These are phyloP conservation scores for Drosophila arawakana DNA, from an alignment of 1,140 invertebrate genomes.

Conservation along the genomic window DNA sequence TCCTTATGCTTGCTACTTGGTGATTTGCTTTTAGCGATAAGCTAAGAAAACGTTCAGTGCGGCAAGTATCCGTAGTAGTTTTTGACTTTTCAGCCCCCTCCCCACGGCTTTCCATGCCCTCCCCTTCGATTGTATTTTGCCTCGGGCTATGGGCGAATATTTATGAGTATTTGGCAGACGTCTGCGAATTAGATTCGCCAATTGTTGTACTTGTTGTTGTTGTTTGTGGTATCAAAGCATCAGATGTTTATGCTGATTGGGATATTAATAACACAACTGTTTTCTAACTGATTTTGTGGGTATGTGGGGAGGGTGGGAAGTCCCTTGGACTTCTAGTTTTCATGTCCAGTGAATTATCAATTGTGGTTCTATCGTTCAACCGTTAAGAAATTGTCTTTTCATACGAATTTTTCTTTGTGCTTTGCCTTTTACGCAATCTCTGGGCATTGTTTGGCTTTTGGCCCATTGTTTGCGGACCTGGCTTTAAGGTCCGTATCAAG, in stretches of 20 bases:
- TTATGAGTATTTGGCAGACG: conserved; percentile 62
- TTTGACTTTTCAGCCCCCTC: neutral
- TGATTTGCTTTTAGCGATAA: conserved; percentile 69
- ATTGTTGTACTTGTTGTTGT: conserved; percentile 35
- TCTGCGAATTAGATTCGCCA: conserved; percentile 55
- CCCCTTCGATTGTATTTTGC: conserved; percentile 20
- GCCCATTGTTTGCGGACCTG: conserved; percentile 45
- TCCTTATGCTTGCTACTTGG: conserved; percentile 46
- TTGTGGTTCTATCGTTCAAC: conserved; percentile 37
- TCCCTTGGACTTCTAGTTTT: neutral
- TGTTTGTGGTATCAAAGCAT: conserved; percentile 58
- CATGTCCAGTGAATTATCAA: conserved; percentile 48
- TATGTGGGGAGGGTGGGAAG: neutral
- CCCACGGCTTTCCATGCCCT: neutral
- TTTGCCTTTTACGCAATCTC: conserved; percentile 12
- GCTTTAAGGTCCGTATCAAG: conserved; percentile 36
- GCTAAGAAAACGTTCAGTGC: conserved; percentile 39
- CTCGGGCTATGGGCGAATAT: conserved; percentile 54
- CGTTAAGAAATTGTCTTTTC: conserved; percentile 53
- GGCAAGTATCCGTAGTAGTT: conserved; percentile 31
- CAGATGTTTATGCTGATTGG: conserved; percentile 77
- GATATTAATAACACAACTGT: conserved; percentile 62
- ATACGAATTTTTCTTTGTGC: conserved; percentile 24
- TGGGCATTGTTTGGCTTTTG: conserved; percentile 31
- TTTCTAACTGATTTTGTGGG: conserved; percentile 59